Evolutionary conservation across 1,140 invertebrate genomes (phyloP), one percentile per base, ranked within the genome.

Genomic region (Euglossa dilemma): DNA sequence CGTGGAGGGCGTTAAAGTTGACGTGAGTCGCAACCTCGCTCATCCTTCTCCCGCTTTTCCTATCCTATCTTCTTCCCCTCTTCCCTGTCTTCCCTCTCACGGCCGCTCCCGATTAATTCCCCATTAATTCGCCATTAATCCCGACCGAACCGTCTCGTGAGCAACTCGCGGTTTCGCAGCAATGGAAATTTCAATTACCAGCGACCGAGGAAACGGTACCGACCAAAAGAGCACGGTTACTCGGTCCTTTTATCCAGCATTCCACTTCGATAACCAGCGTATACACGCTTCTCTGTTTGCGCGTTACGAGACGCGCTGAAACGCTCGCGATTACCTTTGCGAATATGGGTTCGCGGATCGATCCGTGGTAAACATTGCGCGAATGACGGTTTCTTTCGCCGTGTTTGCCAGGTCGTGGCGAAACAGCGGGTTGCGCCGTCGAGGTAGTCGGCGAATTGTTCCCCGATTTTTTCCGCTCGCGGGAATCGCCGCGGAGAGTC

Each of bases 1-100:
- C 80, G 94, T 97, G 45, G 96, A 97, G 54, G 97, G 97, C 14
- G 95, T 97, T 77, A 95, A 96, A 91, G 96, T 98, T 74, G 96
- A 97, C 90, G 97, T 97, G 93, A 96, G 97, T 96, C 50, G 69
- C 52, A n/a, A 73, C 50, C 25, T 28, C 77, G 23, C 50, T 36
- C 28, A 20, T 20, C 45, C 70, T 64, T 50, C 67, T 45, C 18
- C 43, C 72, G 61, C 67, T 52, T 56, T 57, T 25, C 52, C 6
- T 67, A 69, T 76, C 71, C 52, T 72, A 76, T 76, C 80, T 59
- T 45, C 57, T 69, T 47, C 25, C 45, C 64, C 52, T 28, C 45
- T 54, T 14, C 25, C 6, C 28, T 28, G 12, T 8, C 54, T 45
- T 18, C 23, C 11, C 6, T 18, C 43, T 64, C 23, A 43, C 63